These are phyloP conservation scores for Incurvaria masculella DNA, from an alignment of 2,888 invertebrate species.

Conservation along the genomic window DNA sequence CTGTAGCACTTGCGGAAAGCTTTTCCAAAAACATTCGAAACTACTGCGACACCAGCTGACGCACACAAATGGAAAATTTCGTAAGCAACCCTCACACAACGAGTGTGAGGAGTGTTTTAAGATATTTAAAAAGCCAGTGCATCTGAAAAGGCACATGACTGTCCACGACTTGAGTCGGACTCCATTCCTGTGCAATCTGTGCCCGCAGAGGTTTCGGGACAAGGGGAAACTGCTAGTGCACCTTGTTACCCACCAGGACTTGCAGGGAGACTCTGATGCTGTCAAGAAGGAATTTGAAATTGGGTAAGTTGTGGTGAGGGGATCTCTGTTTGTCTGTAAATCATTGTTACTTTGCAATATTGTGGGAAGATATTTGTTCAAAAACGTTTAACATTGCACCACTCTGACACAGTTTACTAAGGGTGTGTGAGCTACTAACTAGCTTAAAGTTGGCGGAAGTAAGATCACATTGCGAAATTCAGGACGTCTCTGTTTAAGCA, in stretches of 20 bases:
- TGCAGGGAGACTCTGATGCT: not conserved
- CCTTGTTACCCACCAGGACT: constrained; percentile 10
- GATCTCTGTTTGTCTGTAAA: too few species aligned
- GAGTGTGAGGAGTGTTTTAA: constrained; percentile 13
- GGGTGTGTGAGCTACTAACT: too few species aligned
- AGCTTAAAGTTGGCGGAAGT: too few species aligned
- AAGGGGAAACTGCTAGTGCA: constrained; percentile 12
- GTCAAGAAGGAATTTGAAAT: not conserved
- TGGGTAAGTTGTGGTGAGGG: too few species aligned
- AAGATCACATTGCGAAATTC: too few species aligned
- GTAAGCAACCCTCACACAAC: constrained; percentile 4
- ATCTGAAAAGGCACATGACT: constrained; percentile 13
- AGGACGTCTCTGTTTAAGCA: too few species aligned
- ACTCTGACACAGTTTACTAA: too few species aligned
- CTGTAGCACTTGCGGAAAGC: constrained; percentile 11
- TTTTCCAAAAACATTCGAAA: constrained; percentile 13
- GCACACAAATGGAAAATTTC: constrained; percentile 6
- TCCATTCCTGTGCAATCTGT: constrained; percentile 12
- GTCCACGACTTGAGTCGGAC: constrained; percentile 13
- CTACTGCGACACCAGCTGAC: constrained; percentile 10
- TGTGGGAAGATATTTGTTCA: too few species aligned
- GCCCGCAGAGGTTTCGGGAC: constrained; percentile 12
- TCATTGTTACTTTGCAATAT: too few species aligned
- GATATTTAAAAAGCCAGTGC: constrained; percentile 14
- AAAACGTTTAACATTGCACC: too few species aligned